Percentiles rank a stretch among this genome's conserved stretches.
Conservation (phyloP, 1,140 invertebrate species). For the Drosophila bifasciata region DNA sequence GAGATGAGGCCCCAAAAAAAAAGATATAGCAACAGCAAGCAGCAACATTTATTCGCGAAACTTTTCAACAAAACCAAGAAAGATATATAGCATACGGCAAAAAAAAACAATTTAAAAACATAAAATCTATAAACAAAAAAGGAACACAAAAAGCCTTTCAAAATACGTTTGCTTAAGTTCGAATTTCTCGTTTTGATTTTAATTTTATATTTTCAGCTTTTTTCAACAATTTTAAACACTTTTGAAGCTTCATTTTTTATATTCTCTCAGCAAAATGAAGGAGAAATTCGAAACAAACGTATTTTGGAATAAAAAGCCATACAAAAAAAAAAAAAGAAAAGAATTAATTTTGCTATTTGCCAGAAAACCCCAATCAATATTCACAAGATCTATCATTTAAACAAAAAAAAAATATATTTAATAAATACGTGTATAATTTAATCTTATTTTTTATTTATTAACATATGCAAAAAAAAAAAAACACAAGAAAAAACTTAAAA, state of each 20-base stretch:
- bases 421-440: constrained; percentile 46
- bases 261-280: too few relatives aligned
- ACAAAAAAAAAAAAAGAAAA: too few relatives aligned
- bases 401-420: constrained; percentile 14
- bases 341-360: constrained; percentile 15
- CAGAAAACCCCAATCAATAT: not conserved
- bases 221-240: constrained; percentile 1
- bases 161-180: too few relatives aligned
- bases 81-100: constrained; percentile 35
- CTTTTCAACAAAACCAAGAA: constrained; percentile 21
- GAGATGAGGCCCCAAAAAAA: constrained; percentile 26
- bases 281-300: too few relatives aligned
- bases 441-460: constrained; percentile 52
- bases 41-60: constrained; percentile 34
- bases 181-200: constrained; percentile 9
- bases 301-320: too few relatives aligned
- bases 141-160: not conserved
- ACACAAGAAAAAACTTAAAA: constrained; percentile 13
- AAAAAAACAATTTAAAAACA: constrained; percentile 57
- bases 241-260: too few relatives aligned
- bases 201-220: constrained; percentile 13
- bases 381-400: constrained; percentile 17
- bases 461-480: constrained; percentile 19
- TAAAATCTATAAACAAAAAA: constrained; percentile 36
- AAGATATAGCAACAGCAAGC: constrained; percentile 16